These are phyloP conservation scores for Phacellophora camtschatica DNA, from an alignment of 30 jellyfish, hydroid and myxozoan genomes.

Conservation along the genomic window DNA sequence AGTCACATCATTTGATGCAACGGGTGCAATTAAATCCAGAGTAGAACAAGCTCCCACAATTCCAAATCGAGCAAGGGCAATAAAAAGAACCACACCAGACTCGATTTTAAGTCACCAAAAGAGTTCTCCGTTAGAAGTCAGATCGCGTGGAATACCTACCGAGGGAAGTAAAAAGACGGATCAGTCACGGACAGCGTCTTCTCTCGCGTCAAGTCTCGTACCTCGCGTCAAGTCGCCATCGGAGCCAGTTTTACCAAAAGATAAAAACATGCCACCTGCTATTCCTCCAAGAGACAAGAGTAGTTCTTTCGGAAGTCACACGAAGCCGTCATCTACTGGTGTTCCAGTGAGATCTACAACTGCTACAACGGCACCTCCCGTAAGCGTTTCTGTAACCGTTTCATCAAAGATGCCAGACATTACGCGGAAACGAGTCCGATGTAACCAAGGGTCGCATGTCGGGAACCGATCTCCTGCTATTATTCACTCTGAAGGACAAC, in stretches of 20 bases:
- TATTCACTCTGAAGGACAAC: slow-evolving; percentile 25
- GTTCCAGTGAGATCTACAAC: background rate
- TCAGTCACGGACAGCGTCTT: too few relatives aligned
- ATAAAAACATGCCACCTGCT: slow-evolving; percentile 19
- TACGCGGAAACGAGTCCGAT: too few relatives aligned
- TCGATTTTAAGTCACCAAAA: background rate
- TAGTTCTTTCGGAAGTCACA: background rate
- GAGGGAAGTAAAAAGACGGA: too few relatives aligned
- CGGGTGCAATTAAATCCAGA: slow-evolving; percentile 38
- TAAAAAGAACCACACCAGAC: slow-evolving; percentile 1
- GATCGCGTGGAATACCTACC: background rate
- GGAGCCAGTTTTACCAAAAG: slow-evolving; percentile 11
- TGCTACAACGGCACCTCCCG: background rate
- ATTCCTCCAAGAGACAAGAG: slow-evolving; percentile 44
- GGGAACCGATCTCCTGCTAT: slow-evolving; percentile 24
- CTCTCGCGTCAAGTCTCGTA: background rate
- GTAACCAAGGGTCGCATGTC: background rate
- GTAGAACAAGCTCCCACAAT: too few relatives aligned
- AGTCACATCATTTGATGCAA: slow-evolving; percentile 3
- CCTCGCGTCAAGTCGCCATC: slow-evolving; percentile 31
- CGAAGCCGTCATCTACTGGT: background rate
- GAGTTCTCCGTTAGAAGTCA: background rate
- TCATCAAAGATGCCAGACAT: background rate
- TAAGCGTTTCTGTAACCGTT: background rate
- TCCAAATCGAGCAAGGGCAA: slow-evolving; percentile 35